These are phyloP conservation scores for Rhynchophorus ferrugineus DNA, from an alignment of 1,140 invertebrate species.

Conservation along the genomic window DNA sequence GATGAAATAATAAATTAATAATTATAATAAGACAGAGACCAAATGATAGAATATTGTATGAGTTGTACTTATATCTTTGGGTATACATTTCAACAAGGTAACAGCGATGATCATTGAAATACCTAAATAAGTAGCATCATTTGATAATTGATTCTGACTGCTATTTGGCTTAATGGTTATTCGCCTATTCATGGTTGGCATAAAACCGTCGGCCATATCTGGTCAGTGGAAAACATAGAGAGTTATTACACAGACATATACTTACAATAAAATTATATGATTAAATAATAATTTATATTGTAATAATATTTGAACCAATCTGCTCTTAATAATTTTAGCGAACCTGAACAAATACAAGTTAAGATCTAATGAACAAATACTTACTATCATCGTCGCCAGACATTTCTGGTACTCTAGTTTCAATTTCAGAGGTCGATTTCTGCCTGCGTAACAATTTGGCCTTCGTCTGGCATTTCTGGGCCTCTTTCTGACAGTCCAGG, in stretches of 20 bases:
- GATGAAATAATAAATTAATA: no score
- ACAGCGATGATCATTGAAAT: slow-evolving; percentile 15
- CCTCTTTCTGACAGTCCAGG: slow-evolving; percentile 77
- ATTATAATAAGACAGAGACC: no score
- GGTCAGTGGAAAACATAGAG: slow-evolving; percentile 12
- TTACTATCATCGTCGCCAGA: slow-evolving; percentile 66
- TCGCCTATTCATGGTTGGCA: slow-evolving; percentile 39
- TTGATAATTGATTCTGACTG: slow-evolving; percentile 24
- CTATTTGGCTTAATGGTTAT: slow-evolving; percentile 32
- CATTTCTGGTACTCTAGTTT: slow-evolving; percentile 52
- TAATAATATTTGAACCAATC: no score
- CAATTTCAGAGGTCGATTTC: slow-evolving; percentile 74
- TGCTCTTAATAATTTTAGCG: no score
- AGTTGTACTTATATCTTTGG: no score
- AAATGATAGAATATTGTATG: no score
- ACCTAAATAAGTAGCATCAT: slow-evolving; percentile 25
- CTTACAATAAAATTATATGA: no score
- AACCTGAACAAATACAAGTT: no score
- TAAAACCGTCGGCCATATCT: slow-evolving; percentile 33
- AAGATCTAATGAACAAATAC: no score
- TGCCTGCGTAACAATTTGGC: slow-evolving; percentile 74
- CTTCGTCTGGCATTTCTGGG: slow-evolving; percentile 73
- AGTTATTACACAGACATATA: neutral
- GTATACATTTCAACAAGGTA: no score
- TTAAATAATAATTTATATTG: no score